Evolutionary conservation across 2,113 vertebrate genomes (phyloP), one percentile per base, ranked within the genome.

Genomic region (Ondatra zibethicus): DNA sequence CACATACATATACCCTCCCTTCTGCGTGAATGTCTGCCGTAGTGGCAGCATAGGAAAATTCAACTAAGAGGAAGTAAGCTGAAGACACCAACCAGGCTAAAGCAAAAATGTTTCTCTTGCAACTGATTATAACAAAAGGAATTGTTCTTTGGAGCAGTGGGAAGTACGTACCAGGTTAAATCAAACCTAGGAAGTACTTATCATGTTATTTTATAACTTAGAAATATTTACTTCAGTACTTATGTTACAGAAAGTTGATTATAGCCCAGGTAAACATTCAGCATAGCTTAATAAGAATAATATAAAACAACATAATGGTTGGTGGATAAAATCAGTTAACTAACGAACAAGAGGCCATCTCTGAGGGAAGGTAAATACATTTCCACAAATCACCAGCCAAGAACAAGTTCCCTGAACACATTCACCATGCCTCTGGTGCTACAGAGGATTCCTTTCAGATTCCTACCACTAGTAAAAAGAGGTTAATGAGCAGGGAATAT

Each of bases 151-250:
- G 72, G 14, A 91, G 90, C 16, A 89, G 36, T 94, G 68, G 86
- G 42, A 39, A n/a, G 1, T 50, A 39, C 8, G 13, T 47, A 89
- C 45, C 55, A 84, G 50, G 31, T 63, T 84, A 72, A 92, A 73
- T 58, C 58, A 92, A 63, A 80, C n/a, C 31, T 84, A 95, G 91
- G 42, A 77, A 66, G 16, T 75, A 80, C 31, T 97, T 50, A 93
- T 25, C 75, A 25, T 63, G 65, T 78, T 94, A 45, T 39, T 55
- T n/a, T 73, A 36, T 55, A 70, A 63, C 9, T 45, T 91, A 42
- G 77, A 47, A 91, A 66, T 36, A 95, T 84, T 95, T 95, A 82
- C 75, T 91, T 47, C 52, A 86, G 52, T 80, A 58, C 85, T 92
- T 89, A 84, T 21, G 6, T 78, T 92, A 84, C 0, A 95, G 7